phyloP scores from a whole-genome alignment of 2,113 vertebrate species.

The Caretta caretta region DNA sequence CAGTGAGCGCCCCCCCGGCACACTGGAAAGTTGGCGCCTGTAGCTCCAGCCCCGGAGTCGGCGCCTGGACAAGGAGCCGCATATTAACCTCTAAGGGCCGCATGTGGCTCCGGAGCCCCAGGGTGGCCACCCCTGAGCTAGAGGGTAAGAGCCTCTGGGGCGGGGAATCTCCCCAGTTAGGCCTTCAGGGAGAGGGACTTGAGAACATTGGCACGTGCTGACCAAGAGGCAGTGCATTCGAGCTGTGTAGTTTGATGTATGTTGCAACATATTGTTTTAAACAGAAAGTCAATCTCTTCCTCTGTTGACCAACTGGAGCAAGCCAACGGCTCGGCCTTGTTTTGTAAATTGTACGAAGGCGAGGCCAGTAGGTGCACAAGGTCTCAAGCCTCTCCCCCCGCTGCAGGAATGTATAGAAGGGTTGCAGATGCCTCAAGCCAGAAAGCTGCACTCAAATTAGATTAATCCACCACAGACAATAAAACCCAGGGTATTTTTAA shows the following conservation, averaged over 20 bases:
- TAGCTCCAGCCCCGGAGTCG: too few species aligned
- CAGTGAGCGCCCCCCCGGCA: too few species aligned
- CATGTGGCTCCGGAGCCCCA: too few species aligned
- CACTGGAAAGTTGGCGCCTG: too few species aligned
- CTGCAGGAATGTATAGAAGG: background rate
- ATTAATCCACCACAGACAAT: background rate
- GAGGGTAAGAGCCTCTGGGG: background rate
- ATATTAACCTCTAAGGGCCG: too few species aligned
- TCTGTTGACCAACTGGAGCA: background rate
- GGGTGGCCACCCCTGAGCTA: background rate
- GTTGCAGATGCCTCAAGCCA: background rate
- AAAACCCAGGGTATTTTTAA: background rate
- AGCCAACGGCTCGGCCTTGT: background rate
- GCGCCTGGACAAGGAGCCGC: too few species aligned
- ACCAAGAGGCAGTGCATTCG: too few species aligned
- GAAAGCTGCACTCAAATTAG: background rate
- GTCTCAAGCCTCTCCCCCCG: background rate
- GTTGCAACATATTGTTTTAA: background rate
- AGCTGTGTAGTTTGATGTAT: background rate
- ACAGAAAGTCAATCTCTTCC: background rate
- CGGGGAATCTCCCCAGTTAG: too few species aligned
- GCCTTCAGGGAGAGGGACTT: too few species aligned
- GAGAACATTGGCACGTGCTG: background rate
- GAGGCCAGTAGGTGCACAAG: background rate
- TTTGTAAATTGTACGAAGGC: background rate